Base-by-base conservation (phyloP, 2,888 invertebrate species). In the Heliconius ismenius region DNA sequence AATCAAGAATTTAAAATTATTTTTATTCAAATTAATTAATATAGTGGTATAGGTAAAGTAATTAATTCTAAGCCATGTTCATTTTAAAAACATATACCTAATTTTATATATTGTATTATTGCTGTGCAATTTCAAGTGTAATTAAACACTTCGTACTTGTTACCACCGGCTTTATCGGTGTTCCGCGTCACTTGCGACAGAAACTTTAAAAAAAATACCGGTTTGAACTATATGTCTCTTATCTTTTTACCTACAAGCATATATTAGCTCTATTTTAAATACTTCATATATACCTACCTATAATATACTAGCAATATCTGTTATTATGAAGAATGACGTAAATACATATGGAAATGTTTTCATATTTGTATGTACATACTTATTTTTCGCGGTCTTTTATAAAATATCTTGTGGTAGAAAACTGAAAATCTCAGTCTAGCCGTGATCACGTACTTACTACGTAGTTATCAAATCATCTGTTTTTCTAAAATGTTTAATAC, bases 131-230 rank as follows among this genome's bases (percentile, higher is more conserved):
- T 39, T 65, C 70, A 62, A 39, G 39, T 69, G 21, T 63, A 76
- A 18, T 28, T 73, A 43, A 73, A 69, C 77, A n/a, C 28, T 32
- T 43, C 13, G 28, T 26, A 54, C 70, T 64, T 49, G 69, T 76
- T 65, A 68, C 60, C 32, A 77, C 60, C 64, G 26, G 64, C 54
- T 70, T 76, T 80, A 79, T 80, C 79, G n/a, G 15, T 58, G 76
- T 76, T 76, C 79, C 79, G 79, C 79, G 9, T 74, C 79, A 75
- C 68, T 80, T 78, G 65, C 39, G 73, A 9, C 62, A 72, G 58
- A 75, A 69, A 75, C 63, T 28, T 60, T 10, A 73, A 75, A 75
- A 75, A 78, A 74, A 77, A 78, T 26, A 80, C 77, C 54, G 39
- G 76, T 75, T 79, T 73, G 13, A 36, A 60, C 18, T 72, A 60